Evolutionary conservation across 2,113 vertebrate species (phyloP).

Genomic region (Myrmophylax atrothorax): DNA sequence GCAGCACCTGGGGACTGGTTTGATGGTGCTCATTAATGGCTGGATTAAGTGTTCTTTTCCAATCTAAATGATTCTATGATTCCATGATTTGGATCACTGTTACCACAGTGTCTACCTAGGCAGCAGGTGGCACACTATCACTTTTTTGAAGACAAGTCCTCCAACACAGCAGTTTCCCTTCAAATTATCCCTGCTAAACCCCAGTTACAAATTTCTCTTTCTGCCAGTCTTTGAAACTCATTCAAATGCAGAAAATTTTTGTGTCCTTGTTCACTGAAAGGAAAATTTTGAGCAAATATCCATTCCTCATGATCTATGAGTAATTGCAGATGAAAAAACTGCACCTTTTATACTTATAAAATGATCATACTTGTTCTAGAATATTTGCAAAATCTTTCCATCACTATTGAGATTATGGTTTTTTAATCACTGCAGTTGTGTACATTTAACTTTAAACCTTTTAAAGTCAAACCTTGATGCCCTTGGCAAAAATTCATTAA

Average conservation of each 20-base stretch:
- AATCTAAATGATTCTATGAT: background rate
- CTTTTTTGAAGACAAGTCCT: background rate
- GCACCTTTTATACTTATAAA: background rate
- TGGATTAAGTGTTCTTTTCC: background rate
- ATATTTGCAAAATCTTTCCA: background rate
- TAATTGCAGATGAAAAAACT: background rate
- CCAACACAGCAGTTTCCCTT: background rate
- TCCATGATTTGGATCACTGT: background rate
- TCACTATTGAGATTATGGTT: background rate
- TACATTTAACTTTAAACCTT: background rate
- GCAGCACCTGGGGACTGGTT: background rate
- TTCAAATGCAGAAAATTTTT: background rate
- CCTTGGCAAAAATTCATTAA: background rate
- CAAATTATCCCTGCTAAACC: background rate
- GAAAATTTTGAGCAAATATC: background rate
- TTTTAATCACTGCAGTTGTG: background rate
- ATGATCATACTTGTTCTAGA: background rate
- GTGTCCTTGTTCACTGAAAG: background rate
- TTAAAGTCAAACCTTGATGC: background rate
- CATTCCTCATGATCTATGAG: background rate
- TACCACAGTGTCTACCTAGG: background rate
- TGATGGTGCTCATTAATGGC: background rate
- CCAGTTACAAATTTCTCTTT: background rate
- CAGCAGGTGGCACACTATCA: background rate
- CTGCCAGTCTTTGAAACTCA: background rate